phyloP scores from a whole-genome alignment of 2,113 vertebrate species.

The Crotalus horridus region DNA sequence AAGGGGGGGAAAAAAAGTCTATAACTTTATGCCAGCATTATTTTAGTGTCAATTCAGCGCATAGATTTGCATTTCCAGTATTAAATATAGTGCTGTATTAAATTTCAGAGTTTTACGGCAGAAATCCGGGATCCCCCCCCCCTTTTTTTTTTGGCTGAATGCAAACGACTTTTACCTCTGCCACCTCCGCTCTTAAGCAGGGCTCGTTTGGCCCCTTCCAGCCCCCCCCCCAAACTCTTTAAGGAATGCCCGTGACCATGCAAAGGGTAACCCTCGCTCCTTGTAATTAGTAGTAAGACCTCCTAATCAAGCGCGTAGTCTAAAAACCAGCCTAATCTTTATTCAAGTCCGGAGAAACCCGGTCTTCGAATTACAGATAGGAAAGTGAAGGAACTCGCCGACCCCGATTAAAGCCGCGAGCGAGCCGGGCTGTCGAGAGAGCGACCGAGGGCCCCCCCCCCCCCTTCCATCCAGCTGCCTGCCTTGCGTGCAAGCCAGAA shows the following conservation, averaged over 20 bases:
- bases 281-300: neutral
- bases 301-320: neutral
- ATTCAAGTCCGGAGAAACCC: neutral
- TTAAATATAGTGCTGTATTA: neutral
- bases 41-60: neutral
- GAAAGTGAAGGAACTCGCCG: neutral
- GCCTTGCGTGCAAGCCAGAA: neutral
- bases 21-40: neutral
- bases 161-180: neutral
- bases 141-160: neutral
- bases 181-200: neutral
- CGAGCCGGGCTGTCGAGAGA: neutral
- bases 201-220: neutral
- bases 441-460: neutral
- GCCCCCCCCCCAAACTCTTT: too few relatives aligned
- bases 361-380: neutral
- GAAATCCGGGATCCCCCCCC: neutral
- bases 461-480: neutral
- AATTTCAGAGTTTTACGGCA: neutral
- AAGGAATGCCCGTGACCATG: neutral
- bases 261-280: neutral
- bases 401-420: neutral
- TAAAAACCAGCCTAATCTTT: neutral
- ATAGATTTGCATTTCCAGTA: neutral
- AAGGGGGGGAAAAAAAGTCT: neutral